Evolutionary conservation across 1,140 invertebrate genomes (phyloP).

Genomic region (Scaptomyza graminum): DNA sequence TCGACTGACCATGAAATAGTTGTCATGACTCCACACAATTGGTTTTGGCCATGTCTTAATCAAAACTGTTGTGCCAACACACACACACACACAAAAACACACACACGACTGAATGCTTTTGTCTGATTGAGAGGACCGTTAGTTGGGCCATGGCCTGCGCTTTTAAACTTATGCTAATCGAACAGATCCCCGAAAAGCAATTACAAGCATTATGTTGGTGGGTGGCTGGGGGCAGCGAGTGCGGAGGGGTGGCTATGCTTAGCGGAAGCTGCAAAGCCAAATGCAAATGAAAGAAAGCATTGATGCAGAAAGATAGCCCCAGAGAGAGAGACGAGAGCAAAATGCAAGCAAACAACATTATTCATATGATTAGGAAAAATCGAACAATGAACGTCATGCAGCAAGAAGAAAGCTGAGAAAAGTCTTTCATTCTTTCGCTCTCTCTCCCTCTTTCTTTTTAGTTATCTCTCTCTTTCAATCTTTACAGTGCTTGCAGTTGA

Average conservation of each 20-base stretch:
- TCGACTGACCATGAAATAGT: slow-evolving; percentile 42
- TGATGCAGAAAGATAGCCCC: slow-evolving; percentile 61
- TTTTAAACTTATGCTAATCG: slow-evolving; percentile 22
- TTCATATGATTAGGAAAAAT: slow-evolving; percentile 81
- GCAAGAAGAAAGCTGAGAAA: slow-evolving; percentile 42
- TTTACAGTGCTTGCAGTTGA: slow-evolving; percentile 4
- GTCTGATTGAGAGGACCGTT: slow-evolving; percentile 15
- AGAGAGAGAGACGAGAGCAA: slow-evolving; percentile 11
- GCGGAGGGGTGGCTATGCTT: slow-evolving; percentile 23
- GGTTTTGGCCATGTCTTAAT: slow-evolving; percentile 10
- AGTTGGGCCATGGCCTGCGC: background rate
- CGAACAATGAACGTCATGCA: slow-evolving; percentile 61
- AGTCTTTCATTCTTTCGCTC: slow-evolving; percentile 9
- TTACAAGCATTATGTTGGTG: slow-evolving; percentile 11
- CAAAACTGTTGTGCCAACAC: slow-evolving; percentile 1
- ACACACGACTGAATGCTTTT: background rate
- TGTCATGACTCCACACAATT: slow-evolving; percentile 13
- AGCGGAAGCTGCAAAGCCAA: slow-evolving; percentile 66
- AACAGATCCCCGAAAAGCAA: slow-evolving; percentile 21
- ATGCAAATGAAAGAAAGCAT: slow-evolving; percentile 81
- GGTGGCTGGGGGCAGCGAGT: slow-evolving; percentile 4
- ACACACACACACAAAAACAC: background rate
- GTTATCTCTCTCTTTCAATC: background rate
- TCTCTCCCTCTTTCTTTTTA: slow-evolving; percentile 2
- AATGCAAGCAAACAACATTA: slow-evolving; percentile 39